Conservation (phyloP, 2,888 invertebrate species). For the Sinohyriopsis cumingii region DNA sequence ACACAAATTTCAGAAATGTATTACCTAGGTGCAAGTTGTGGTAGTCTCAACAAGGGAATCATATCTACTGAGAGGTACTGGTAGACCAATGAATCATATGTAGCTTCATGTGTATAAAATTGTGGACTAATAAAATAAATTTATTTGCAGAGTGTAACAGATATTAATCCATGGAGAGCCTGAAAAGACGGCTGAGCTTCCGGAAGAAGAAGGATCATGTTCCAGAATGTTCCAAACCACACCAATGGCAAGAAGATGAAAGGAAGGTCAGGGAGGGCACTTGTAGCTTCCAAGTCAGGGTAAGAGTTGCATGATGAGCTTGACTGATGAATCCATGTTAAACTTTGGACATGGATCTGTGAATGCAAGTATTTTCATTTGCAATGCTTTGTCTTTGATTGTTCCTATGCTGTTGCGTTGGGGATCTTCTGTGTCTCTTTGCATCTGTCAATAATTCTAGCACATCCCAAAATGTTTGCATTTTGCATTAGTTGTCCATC, state of each 20-base stretch:
- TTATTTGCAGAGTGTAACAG: no score
- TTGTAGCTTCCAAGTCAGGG: constrained; percentile 97
- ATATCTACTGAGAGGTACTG: no score
- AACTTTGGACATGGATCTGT: background rate
- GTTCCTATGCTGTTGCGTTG: background rate
- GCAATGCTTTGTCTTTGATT: background rate
- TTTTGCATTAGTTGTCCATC: no score
- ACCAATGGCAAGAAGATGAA: constrained; percentile 99
- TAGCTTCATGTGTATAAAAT: no score
- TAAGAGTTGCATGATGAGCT: constrained; percentile 58
- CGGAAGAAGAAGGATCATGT: constrained; percentile 82
- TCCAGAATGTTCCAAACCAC: constrained; percentile 92
- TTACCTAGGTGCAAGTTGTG: no score
- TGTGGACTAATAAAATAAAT: no score
- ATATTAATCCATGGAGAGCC: constrained; percentile 61
- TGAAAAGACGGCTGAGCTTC: constrained; percentile 73
- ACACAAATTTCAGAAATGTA: no score
- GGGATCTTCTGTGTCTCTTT: no score
- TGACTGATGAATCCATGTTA: background rate
- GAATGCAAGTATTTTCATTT: background rate
- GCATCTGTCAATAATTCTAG: no score
- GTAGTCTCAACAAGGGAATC: no score
- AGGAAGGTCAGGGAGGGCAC: constrained; percentile 95
- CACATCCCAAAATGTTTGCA: no score
- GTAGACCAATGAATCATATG: no score